These are phyloP conservation scores for Platycheirus albimanus DNA, from an alignment of 2,888 invertebrate species.

Conservation along the genomic window DNA sequence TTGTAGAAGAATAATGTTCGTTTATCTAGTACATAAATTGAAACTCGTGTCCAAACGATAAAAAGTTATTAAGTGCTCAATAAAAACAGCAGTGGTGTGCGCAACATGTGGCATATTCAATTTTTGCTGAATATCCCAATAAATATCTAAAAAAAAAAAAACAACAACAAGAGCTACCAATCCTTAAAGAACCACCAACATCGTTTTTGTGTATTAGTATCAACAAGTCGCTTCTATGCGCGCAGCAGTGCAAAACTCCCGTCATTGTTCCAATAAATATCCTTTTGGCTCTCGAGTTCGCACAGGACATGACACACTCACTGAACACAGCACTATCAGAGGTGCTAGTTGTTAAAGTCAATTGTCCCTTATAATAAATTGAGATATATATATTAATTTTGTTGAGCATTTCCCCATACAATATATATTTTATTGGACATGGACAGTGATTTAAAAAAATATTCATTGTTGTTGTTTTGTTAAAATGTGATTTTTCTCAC, in stretches of 20 bases:
- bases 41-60: conserved; percentile 31
- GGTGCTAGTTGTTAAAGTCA: conserved; percentile 48
- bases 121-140: conserved; percentile 58
- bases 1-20: neutral
- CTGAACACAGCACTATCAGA: conserved; percentile 42
- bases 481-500: conserved; percentile 26
- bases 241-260: conserved; percentile 40
- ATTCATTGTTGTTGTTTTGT: conserved; percentile 15
- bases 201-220: conserved; percentile 40
- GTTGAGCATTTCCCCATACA: conserved; percentile 26
- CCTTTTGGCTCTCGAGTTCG: conserved; percentile 58
- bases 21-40: conserved; percentile 9
- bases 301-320: conserved; percentile 62
- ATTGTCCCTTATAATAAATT: conserved; percentile 63
- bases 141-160: conserved; percentile 41
- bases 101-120: conserved; percentile 68
- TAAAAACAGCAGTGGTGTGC: conserved; percentile 29
- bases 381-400: conserved; percentile 49
- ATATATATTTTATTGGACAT: conserved; percentile 2
- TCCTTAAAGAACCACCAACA: conserved; percentile 36
- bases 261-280: conserved; percentile 50
- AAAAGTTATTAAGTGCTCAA: conserved; percentile 37
- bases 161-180: conserved; percentile 37
- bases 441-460: conserved; percentile 46
- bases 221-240: conserved; percentile 64